A percentile compares a stretch with the other conserved stretches of the same genome.
Evolutionary conservation across 2,888 invertebrate species (phyloP).

Genomic region (Panopea generosa): DNA sequence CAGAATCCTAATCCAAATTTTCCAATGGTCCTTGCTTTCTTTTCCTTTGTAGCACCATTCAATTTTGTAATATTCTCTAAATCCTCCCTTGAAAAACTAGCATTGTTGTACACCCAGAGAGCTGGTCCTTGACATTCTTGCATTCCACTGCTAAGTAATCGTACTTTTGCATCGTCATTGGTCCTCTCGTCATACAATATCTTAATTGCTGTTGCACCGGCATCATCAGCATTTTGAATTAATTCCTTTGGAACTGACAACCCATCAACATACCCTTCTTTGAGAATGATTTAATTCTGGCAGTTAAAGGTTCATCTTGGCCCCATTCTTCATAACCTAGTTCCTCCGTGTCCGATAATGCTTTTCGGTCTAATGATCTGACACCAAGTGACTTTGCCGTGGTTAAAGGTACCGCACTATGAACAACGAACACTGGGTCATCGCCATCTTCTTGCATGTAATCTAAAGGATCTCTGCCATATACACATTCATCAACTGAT

Average conservation of each 20-base stretch:
- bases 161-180: conserved; percentile 67
- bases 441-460: not conserved
- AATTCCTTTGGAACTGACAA: conserved; percentile 78
- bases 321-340: conserved; percentile 64
- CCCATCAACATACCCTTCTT: conserved; percentile 75
- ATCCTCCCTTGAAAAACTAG: conserved; percentile 79
- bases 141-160: conserved; percentile 78
- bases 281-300: conserved; percentile 68
- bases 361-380: not conserved
- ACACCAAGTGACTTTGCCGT: not conserved
- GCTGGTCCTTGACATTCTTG: conserved; percentile 81
- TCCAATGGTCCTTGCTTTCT: conserved; percentile 78
- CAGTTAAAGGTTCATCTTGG: conserved; percentile 75
- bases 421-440: conserved; percentile 4
- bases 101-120: conserved; percentile 82
- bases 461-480: not conserved
- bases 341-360: conserved; percentile 15
- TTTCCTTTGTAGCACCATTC: conserved; percentile 80
- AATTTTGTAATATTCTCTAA: conserved; percentile 81
- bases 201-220: conserved; percentile 70
- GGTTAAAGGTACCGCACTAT: not conserved
- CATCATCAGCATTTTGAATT: conserved; percentile 81
- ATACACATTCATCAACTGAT: not conserved
- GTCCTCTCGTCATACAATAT: conserved; percentile 80
- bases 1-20: conserved; percentile 83